Evolutionary conservation across 2,113 vertebrate species (phyloP), one percentile per base, ranked within the genome.

Genomic region (Podarcis cretensis): DNA sequence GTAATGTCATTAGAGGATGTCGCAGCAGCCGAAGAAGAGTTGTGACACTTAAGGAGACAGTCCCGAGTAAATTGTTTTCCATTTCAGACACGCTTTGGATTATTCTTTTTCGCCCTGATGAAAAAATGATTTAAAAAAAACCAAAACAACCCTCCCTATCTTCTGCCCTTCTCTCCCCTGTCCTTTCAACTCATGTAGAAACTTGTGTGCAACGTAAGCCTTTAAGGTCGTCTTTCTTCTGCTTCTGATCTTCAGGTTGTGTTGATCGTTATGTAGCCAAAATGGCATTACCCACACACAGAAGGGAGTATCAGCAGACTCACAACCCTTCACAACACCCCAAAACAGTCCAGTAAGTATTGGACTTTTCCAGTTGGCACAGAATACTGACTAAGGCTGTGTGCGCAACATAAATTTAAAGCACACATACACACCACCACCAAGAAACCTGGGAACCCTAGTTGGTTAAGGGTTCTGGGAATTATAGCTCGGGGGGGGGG

Each of bases 1-100:
- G 98, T 98, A 98, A 98, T 98, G 98, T 98, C 98, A 99, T 99
- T 98, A 98, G 96, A 96, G 95, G 97, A 95, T 95, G 96, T 96
- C 96, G 94, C 95, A 91, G 96, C 95, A 95, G 95, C 96, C 95
- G 89, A 92, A 96, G 95, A 94, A 96, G 92, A 95, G 96, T 97
- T 93, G 95, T 97, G 96, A 96, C 96, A 96, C 97, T 97, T 98
- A 97, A 97, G 97, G 96, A 94, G 91, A 94, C 91, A 3, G 30
- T 92, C 87, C 84, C 89, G 93, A 96, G 95, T 94, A 97, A 98
- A 97, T 97, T 97, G 97, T 97, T 98, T 97, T 97, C 95, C 93
- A 96, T 96, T 96, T 95, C 95, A 69, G 92, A 94, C 92, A 93
- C 89, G 90, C 85, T 94, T 96, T 97, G 94, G 94, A 77, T 95